Evolutionary conservation across 2,888 invertebrate species (phyloP).

Genomic region (Drosophila austrosaltans): DNA sequence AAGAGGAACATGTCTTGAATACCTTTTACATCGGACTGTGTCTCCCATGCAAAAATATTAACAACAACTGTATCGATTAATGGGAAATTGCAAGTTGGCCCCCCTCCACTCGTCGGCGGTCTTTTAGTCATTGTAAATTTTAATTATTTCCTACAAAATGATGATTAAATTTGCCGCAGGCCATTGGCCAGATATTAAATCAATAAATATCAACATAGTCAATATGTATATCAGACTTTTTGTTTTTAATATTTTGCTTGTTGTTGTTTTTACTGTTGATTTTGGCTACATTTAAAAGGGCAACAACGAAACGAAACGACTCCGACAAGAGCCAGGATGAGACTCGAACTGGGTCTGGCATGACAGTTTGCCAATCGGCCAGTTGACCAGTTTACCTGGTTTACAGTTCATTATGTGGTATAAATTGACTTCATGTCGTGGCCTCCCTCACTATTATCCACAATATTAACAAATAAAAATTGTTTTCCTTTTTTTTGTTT

Average conservation of each 20-base stretch:
- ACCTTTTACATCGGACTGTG: conserved; percentile 31
- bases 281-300: conserved; percentile 62
- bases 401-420: conserved; percentile 73
- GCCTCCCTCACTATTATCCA: conserved; percentile 39
- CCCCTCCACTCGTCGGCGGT: conserved; percentile 17
- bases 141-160: conserved; percentile 79
- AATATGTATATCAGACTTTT: conserved; percentile 13
- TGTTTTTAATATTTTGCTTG: neutral
- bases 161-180: conserved; percentile 79
- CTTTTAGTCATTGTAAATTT: conserved; percentile 65
- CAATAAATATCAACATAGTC: conserved; percentile 61
- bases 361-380: conserved; percentile 58
- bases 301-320: conserved; percentile 17
- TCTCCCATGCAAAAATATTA: conserved; percentile 54
- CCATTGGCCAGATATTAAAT: conserved; percentile 70
- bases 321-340: conserved; percentile 8
- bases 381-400: conserved; percentile 67
- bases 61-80: conserved; percentile 24
- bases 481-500: neutral
- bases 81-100: neutral
- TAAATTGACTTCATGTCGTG: conserved; percentile 70
- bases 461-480: conserved; percentile 40
- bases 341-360: conserved; percentile 34
- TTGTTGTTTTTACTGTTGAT: neutral
- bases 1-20: conserved; percentile 15